phyloP scores from a whole-genome alignment of 2,888 invertebrate species.

The Mimachlamys varia region DNA sequence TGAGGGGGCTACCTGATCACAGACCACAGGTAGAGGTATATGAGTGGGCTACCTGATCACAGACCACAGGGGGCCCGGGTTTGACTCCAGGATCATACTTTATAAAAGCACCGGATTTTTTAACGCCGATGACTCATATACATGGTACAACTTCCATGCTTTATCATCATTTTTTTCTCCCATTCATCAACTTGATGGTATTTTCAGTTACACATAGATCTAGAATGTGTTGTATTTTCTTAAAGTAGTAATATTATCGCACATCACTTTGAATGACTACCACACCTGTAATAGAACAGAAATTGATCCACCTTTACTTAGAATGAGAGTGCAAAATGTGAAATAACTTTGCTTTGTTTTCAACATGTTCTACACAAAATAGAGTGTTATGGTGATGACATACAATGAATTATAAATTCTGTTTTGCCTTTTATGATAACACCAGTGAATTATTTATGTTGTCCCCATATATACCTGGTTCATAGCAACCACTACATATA shows the following conservation, averaged over 20 bases:
- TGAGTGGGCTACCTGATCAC: no score
- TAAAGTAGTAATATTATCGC: background rate
- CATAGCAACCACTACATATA: background rate
- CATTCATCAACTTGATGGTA: background rate
- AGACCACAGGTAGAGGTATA: no score
- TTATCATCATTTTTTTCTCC: background rate
- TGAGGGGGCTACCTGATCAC: no score
- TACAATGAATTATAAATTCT: background rate
- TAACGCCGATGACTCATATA: background rate
- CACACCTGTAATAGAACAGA: no score
- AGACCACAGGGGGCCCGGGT: no score
- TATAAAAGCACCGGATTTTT: background rate
- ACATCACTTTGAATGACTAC: background rate
- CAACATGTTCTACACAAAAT: no score
- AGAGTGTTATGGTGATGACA: no score
- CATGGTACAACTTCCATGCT: background rate
- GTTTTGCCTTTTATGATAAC: background rate
- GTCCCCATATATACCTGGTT: background rate
- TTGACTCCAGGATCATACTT: background rate
- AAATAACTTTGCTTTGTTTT: background rate
- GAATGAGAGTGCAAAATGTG: background rate
- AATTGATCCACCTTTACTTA: background rate
- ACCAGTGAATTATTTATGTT: background rate
- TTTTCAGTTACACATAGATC: background rate
- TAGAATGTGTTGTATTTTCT: background rate